Evolutionary conservation across 2,888 invertebrate species (phyloP), one percentile per base, ranked within the genome.

Genomic region (Cylloceria caligata): DNA sequence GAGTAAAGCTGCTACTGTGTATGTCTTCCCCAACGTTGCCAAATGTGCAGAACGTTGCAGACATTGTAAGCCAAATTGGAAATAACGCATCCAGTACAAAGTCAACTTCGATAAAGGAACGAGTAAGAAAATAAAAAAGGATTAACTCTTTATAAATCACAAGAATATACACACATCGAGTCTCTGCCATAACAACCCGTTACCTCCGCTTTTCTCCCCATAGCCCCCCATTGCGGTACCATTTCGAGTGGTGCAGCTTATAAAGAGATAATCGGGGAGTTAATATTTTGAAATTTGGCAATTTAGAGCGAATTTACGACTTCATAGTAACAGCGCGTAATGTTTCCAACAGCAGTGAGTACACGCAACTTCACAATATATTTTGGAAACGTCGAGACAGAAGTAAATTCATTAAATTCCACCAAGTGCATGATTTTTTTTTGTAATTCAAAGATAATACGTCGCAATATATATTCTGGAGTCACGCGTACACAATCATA

Each of bases 1-100:
- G 64, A 73, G 75, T 49, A 39, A 36, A 73, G 45, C 21, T 42
- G 67, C 34, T 24, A 57, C 69, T 49, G 19, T 36, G 55, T 74
- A 13, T 27, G 55, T 62, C 47, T 30, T 16, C 47, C 55, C 49
- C 71, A 30, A 60, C 67, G 72, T 76, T 71, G 76, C 76, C 80
- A 72, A 76, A 81, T 60, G 71, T 72, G 24, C 57, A 34, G 39
- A 72, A 72, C 60, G 27, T 60, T 60, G 60, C 42, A 3, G 49
- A 76, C 67, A 72, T 67, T 72, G 71, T 67, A 71, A 49, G 76
- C 71, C 57, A 76, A 57, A 21, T 55, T 47, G 47, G 60, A 49
- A 60, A 30, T 45, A 45, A 39, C 7, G 24, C 49, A 42, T 11
- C 13, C 27, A 52, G 57, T 19, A 21, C 36, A 75, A 45, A 71